Base-by-base conservation (phyloP, 2,888 invertebrate species). In the Epinotia ramella region DNA sequence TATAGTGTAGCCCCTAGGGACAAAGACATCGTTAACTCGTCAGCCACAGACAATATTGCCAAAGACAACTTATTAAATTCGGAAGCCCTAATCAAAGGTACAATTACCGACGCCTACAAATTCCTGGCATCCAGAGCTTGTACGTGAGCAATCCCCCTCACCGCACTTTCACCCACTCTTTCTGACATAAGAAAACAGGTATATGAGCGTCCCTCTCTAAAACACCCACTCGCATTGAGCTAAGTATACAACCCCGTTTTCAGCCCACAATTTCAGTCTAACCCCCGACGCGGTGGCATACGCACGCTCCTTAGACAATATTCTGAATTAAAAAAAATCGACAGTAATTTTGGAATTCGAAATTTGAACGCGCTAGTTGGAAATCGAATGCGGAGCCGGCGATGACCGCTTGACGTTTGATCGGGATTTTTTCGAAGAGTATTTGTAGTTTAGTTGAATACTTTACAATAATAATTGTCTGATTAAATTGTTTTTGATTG, bases 41-140 rank as follows among this genome's bases (percentile, higher is more conserved):
- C 46, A 60, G 20, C 44, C 11, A 49, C 56, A 73, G 62, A 73
- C 60, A 73, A 46, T 28, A 68, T 76, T 49, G 71, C 66, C 70
- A 71, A 62, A 74, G 74, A 76, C 73, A 73, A 84, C 85, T 87
- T 89, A 89, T 89, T 88, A 88, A 90, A 90, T 88, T 89, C 86
- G 85, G 88, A 87, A 87, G 86, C 87, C 89, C 87, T 88, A 88
- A 89, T 91, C 87, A 88, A 84, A 87, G 86, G 86, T 88, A 89
- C 86, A 88, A 89, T 89, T 88, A 88, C 88, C 81, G 84, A 89
- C 91, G 92, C 92, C 91, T 90, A 91, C 91, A 88, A 91, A 87
- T 89, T 89, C 88, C 90, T 89, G 87, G 80, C 85, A 83, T 83
- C 81, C 74, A 85, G 83, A 84, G 79, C 79, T 79, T 82, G 84